Conservation (phyloP, 2,113 vertebrate genomes). For the Chloropsis cyanopogon region DNA sequence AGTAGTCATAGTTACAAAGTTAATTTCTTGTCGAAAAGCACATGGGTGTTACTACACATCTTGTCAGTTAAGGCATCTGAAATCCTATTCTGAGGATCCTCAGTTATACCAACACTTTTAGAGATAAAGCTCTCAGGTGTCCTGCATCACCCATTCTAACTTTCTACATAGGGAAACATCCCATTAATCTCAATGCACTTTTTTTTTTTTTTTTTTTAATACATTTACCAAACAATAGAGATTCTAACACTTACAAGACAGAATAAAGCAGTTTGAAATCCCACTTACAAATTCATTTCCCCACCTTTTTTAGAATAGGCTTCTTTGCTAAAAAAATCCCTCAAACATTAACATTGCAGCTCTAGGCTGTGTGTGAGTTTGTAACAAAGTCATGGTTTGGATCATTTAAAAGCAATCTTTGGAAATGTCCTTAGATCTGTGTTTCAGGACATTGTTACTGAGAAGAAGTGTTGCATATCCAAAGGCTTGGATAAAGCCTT, state of each 20-base stretch:
- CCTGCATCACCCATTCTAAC: background rate
- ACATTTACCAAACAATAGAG: background rate
- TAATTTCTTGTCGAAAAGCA: constrained; percentile 20
- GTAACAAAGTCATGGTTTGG: background rate
- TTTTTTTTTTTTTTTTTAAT: background rate
- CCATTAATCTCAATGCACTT: background rate
- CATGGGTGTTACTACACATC: background rate
- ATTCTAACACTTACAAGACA: background rate
- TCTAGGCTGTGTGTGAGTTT: background rate
- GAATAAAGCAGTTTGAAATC: background rate
- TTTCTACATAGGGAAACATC: background rate
- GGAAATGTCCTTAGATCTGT: background rate
- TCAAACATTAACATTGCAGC: background rate
- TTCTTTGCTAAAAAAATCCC: background rate
- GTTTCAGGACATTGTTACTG: background rate
- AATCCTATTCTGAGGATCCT: background rate
- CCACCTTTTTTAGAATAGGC: background rate
- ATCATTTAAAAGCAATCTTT: background rate
- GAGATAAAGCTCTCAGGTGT: background rate
- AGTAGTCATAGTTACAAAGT: constrained; percentile 14
- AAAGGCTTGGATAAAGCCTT: background rate
- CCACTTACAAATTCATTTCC: background rate
- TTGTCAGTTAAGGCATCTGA: background rate
- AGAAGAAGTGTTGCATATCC: background rate
- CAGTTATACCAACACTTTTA: background rate